Evolutionary conservation across 1,140 invertebrate genomes (phyloP).

Genomic region (Asbolus verrucosus): DNA sequence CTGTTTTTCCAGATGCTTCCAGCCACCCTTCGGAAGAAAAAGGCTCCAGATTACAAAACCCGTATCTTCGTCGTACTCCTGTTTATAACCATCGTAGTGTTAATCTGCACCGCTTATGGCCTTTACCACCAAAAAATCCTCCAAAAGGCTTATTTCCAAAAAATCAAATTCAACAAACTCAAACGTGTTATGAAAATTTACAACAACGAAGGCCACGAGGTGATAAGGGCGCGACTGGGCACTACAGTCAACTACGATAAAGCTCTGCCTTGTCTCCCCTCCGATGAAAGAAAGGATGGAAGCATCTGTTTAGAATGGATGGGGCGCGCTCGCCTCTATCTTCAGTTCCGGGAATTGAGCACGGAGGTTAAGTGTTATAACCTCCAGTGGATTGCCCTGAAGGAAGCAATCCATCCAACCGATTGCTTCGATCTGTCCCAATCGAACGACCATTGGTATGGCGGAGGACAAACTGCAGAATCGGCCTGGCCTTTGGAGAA

Average conservation of each 20-base stretch:
- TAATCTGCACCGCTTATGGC: slow-evolving; percentile 85
- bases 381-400: slow-evolving; percentile 83
- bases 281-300: slow-evolving; percentile 70
- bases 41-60: slow-evolving; percentile 77
- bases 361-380: slow-evolving; percentile 80
- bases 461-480: slow-evolving; percentile 81
- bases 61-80: slow-evolving; percentile 83
- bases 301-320: slow-evolving; percentile 86
- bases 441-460: slow-evolving; percentile 80
- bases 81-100: slow-evolving; percentile 82
- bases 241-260: slow-evolving; percentile 69
- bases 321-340: slow-evolving; percentile 77
- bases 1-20: slow-evolving; percentile 66
- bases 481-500: slow-evolving; percentile 84
- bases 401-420: slow-evolving; percentile 73
- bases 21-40: slow-evolving; percentile 70
- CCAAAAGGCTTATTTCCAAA: slow-evolving; percentile 84
- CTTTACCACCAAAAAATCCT: slow-evolving; percentile 85
- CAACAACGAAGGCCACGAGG: slow-evolving; percentile 73
- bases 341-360: slow-evolving; percentile 72
- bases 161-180: slow-evolving; percentile 85
- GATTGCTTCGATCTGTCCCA: slow-evolving; percentile 86
- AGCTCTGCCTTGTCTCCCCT: slow-evolving; percentile 78
- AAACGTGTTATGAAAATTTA: slow-evolving; percentile 81
- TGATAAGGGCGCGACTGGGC: slow-evolving; percentile 79